Evolutionary conservation across 1,140 invertebrate species (phyloP), one percentile per base, ranked within the genome.

Genomic region (Hycleus cichorii): DNA sequence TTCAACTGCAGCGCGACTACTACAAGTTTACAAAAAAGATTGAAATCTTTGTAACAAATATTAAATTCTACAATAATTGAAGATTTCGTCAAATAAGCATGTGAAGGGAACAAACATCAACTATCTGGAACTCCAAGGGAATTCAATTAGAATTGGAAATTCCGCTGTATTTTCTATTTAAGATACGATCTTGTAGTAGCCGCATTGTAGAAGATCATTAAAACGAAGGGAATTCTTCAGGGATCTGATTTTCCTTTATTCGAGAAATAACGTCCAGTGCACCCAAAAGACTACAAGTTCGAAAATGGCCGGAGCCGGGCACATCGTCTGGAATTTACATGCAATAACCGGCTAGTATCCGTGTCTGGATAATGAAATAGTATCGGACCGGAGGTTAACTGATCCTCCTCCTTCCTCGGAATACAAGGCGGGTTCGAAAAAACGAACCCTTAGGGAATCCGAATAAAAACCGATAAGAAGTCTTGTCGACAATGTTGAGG

Each of bases 211-310:
- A 57, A 32, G 42, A 59, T 62, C 59, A 63, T 66, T 63, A 66
- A 63, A 66, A 62, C 45, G 60, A 57, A 59, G 61, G 62, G 56
- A 68, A 66, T 63, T 63, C 64, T 65, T 66, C 57, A 59, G 63
- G 59, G 67, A 69, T 67, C 63, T 63, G 65, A 58, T 60, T 67
- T 69, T 67, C 63, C 65, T 67, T 67, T 64, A 64, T 68, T 66
- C 59, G 61, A 56, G 55, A 59, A 57, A 39, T 7, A 57, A 60
- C 55, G 62, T 61, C 64, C 62, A 18, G 55, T 43, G 49, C 55
- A 57, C 39, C 49, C 49, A 60, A 50, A 12, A 12, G 12, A 12
- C 12, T 12, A 12, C 12, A 12, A 12, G 12, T 12, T 12, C 12
- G 12, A 12, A 12, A 12, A 53, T 60, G 57, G 61, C 59, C 47